Evolutionary conservation across 2,888 invertebrate genomes (phyloP), one percentile per base, ranked within the genome.

Genomic region (Hirtodrosophila cameraria): DNA sequence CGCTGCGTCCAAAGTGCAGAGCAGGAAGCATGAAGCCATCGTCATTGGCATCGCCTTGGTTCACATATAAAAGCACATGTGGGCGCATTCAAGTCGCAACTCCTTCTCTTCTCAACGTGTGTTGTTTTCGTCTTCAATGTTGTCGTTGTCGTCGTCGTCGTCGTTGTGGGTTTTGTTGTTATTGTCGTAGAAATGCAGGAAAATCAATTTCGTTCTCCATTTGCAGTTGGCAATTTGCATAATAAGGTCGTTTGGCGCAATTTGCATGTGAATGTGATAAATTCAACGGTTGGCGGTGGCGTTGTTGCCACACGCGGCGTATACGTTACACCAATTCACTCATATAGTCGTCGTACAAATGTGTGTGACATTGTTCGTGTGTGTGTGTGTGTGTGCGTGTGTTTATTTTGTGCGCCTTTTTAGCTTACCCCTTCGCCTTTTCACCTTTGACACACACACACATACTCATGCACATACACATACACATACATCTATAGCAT

Each of bases 221-320:
- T 89, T 90, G 89, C 90, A 89, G 88, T 88, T 89, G 88, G 88
- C 90, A 89, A 90, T 90, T 90, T 90, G 90, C 89, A 90, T 90
- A 90, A 90, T 90, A 90, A 90, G 90, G 89, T 89, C 89, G 89
- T 90, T 90, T 90, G 88, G 90, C 88, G 80, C 90, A 89, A 90
- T 90, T 90, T 90, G 88, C 89, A 90, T 90, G 88, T 84, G 89
- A 88, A 90, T 89, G 88, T 86, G 87, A 89, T 89, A 89, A 89
- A 89, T 87, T 89, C 81, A 82, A 79, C 70, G 72, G 77, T 50
- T 62, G 57, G 48, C 53, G 38, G 31, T 28, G 31, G n/a, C 16
- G 36, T 23, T 11, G 36, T 23, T 43, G 68, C 35, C 52, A 20
- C 67, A 70, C 75, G 70, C 66, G 62, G 66, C 62, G 75, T 70